Conservation (phyloP, 1,140 invertebrate genomes). For the Cotesia glomerata region DNA sequence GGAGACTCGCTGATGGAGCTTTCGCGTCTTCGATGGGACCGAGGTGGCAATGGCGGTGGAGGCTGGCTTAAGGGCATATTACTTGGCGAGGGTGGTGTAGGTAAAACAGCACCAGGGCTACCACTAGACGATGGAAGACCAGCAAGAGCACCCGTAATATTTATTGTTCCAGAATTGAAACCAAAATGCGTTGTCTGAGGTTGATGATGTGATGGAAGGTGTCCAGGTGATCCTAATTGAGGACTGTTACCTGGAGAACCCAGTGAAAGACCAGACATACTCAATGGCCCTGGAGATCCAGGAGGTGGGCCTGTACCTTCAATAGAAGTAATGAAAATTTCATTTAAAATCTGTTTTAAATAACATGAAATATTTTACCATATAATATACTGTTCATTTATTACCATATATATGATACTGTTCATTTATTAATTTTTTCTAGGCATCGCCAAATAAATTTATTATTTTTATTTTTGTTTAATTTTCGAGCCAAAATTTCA, state of each 20-base stretch:
- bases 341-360: no score
- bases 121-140: constrained; percentile 52
- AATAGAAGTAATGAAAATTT: constrained; percentile 13
- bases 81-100: constrained; percentile 59
- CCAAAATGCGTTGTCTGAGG: constrained; percentile 61
- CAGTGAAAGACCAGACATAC: constrained; percentile 54
- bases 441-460: no score
- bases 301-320: constrained; percentile 47
- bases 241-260: constrained; percentile 58
- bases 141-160: constrained; percentile 44
- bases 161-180: constrained; percentile 55
- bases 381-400: no score
- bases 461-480: no score
- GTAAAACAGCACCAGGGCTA: constrained; percentile 61
- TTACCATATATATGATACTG: no score
- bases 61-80: constrained; percentile 59
- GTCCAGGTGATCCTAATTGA: constrained; percentile 55
- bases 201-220: constrained; percentile 49
- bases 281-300: constrained; percentile 55
- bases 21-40: constrained; percentile 65
- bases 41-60: constrained; percentile 68
- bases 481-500: no score
- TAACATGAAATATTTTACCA: no score
- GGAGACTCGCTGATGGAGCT: constrained; percentile 68
- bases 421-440: no score